Conservation (phyloP, 2,113 vertebrate species). For the Hemibagrus wyckioides region DNA sequence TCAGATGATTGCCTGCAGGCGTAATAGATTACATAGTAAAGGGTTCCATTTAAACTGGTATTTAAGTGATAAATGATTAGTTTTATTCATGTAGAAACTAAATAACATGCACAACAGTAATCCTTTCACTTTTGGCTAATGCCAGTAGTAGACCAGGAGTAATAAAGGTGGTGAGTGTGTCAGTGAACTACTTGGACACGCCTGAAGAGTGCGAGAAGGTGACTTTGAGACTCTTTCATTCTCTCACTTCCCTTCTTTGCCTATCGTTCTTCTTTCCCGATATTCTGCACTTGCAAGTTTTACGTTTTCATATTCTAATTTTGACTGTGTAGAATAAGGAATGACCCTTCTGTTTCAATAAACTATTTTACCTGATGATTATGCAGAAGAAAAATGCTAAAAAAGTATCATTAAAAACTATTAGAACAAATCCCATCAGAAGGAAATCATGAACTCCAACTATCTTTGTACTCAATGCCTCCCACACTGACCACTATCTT, state of each 20-base stretch:
- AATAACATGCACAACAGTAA: too few species aligned
- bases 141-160: not conserved
- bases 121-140: not conserved
- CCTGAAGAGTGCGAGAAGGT: constrained; percentile 62
- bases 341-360: not conserved
- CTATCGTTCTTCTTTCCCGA: not conserved
- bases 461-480: not conserved
- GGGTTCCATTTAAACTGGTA: not conserved
- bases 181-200: constrained; percentile 36
- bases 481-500: not conserved
- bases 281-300: not conserved
- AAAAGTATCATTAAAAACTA: not conserved
- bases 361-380: not conserved
- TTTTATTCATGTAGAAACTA: not conserved
- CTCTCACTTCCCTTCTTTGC: not conserved
- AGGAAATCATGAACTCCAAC: not conserved
- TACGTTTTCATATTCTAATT: not conserved
- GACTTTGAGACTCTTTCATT: constrained; percentile 65
- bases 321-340: too few species aligned
- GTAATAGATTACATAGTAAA: constrained; percentile 7
- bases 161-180: not conserved
- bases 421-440: not conserved
- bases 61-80: not conserved
- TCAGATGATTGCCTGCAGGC: not conserved
- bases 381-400: not conserved